phyloP scores from a whole-genome alignment of 2,888 invertebrate genomes.

The Actias luna region DNA sequence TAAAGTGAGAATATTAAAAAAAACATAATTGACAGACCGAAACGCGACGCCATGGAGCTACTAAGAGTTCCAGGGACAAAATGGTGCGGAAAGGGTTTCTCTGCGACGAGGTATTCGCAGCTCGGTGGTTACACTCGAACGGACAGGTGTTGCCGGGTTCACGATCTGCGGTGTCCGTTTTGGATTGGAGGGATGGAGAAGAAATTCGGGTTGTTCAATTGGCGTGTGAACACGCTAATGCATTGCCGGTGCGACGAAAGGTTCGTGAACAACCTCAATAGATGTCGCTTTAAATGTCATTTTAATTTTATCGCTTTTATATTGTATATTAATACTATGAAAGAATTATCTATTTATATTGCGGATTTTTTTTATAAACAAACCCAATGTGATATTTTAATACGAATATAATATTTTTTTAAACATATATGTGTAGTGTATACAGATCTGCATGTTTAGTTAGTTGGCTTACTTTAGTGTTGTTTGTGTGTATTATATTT shows the following conservation, averaged over 20 bases:
- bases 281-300: conserved; percentile 4
- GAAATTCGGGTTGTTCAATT: conserved; percentile 93
- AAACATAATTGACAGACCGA: conserved; percentile 52
- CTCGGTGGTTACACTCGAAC: conserved; percentile 92
- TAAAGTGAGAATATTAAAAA: conserved; percentile 18
- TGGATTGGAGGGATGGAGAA: conserved; percentile 92
- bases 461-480: not conserved
- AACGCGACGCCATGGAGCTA: conserved; percentile 82
- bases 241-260: conserved; percentile 96
- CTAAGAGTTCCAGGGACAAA: conserved; percentile 94
- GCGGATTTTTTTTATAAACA: no score
- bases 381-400: no score
- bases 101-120: conserved; percentile 90
- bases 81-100: conserved; percentile 96
- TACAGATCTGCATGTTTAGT: not conserved
- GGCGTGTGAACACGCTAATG: conserved; percentile 93
- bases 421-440: not conserved
- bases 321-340: not conserved
- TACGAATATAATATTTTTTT: no score
- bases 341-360: no score
- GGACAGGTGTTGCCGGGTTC: conserved; percentile 93
- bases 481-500: not conserved
- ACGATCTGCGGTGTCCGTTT: conserved; percentile 92
- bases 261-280: conserved; percentile 71
- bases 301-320: not conserved